Evolutionary conservation across 1,140 invertebrate species (phyloP).

Genomic region (Lepidurus packardi): DNA sequence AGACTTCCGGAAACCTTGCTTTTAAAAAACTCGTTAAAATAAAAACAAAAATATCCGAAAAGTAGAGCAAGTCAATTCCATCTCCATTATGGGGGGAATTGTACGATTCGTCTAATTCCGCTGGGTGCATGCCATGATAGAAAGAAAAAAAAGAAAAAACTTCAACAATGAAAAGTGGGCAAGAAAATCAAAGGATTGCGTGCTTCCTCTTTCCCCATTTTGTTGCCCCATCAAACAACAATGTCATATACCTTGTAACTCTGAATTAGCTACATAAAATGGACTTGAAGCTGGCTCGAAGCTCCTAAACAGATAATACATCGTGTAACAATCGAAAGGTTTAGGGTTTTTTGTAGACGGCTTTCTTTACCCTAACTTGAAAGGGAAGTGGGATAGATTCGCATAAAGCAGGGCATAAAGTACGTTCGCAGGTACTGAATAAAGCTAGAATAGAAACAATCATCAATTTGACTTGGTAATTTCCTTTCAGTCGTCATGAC

Average conservation of each 20-base stretch:
- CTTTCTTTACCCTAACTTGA: no score
- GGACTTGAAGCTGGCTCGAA: background rate
- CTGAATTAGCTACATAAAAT: background rate
- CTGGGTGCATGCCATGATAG: background rate
- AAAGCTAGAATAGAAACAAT: background rate
- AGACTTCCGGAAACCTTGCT: background rate
- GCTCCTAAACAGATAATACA: no score
- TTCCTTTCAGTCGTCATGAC: background rate
- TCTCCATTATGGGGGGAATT: background rate
- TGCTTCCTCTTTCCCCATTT: background rate
- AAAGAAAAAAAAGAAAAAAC: background rate
- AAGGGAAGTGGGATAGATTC: no score
- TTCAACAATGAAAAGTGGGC: background rate
- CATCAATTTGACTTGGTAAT: background rate
- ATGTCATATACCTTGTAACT: background rate
- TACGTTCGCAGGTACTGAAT: no score
- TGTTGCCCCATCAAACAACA: background rate
- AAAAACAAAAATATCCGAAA: background rate
- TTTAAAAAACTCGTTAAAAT: background rate
- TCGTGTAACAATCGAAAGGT: no score
- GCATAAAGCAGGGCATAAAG: no score
- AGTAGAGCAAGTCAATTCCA: background rate
- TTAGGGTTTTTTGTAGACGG: no score
- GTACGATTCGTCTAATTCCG: background rate
- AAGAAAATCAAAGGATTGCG: background rate